Percentiles rank a stretch among this genome's conserved stretches.
These are phyloP conservation scores for Spea hammondii DNA, from an alignment of 2,797 vertebrate species.

Conservation along the genomic window DNA sequence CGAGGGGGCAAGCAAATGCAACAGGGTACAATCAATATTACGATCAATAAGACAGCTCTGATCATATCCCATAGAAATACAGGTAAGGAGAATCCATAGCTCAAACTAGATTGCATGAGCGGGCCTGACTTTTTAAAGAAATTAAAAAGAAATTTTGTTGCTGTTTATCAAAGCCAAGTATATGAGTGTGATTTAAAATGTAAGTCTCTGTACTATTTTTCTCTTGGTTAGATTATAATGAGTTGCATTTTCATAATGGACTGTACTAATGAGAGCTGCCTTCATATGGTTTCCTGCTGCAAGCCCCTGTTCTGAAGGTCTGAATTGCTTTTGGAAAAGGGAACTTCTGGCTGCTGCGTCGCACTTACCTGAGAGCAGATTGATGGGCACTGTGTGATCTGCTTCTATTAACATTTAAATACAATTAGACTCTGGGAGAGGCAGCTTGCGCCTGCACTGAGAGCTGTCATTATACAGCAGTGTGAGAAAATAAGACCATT, in stretches of 20 bases:
- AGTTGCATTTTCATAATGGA: slow-evolving; percentile 16
- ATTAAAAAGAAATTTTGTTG: too few relatives aligned
- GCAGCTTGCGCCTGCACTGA: slow-evolving; percentile 60
- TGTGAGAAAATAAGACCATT: slow-evolving; percentile 61
- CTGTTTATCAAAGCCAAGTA: too few relatives aligned
- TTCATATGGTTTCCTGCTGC: slow-evolving; percentile 23
- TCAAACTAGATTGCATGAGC: too few relatives aligned
- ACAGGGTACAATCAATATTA: too few relatives aligned
- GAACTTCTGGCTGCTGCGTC: slow-evolving; percentile 31
- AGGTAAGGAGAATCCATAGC: too few relatives aligned
- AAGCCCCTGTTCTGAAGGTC: slow-evolving; percentile 16
- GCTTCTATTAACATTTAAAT: slow-evolving; percentile 64
- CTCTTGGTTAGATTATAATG: slow-evolving; percentile 19
- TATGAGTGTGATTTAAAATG: too few relatives aligned
- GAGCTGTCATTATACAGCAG: slow-evolving; percentile 59
- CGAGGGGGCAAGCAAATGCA: too few relatives aligned
- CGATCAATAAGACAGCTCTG: too few relatives aligned
- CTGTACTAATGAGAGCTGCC: slow-evolving; percentile 20
- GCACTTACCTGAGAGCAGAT: slow-evolving; percentile 49
- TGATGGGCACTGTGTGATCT: slow-evolving; percentile 50
- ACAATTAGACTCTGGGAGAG: slow-evolving; percentile 64
- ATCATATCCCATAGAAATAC: too few relatives aligned
- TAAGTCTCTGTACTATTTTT: background rate
- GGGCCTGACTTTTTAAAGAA: too few relatives aligned
- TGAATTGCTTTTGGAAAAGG: slow-evolving; percentile 21